Conservation (phyloP, 2,888 invertebrate genomes). For the Lasioglossum figueresi region DNA sequence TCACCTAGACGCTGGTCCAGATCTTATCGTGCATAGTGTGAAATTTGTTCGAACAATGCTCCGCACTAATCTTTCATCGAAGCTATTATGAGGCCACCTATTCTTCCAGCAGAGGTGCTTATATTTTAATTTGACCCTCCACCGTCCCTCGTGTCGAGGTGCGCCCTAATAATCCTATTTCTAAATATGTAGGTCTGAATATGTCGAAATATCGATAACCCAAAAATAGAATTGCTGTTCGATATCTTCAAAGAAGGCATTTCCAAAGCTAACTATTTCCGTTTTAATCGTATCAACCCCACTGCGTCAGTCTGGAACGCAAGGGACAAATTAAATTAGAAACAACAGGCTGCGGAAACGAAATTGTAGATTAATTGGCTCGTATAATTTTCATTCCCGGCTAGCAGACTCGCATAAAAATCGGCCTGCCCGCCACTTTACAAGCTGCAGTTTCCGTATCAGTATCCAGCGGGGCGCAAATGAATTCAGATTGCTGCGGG, state of each 20-base stretch:
- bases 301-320: background rate
- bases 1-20: background rate
- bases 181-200: too few species aligned
- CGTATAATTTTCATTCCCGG: background rate
- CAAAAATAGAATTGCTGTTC: background rate
- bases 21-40: background rate
- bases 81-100: background rate
- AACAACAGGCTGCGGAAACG: background rate
- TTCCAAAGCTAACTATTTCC: background rate
- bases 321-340: background rate
- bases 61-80: background rate
- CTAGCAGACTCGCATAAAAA: background rate
- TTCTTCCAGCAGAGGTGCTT: background rate
- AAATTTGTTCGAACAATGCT: background rate
- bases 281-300: background rate
- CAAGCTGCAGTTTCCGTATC: slow-evolving; percentile 5
- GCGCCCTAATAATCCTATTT: background rate
- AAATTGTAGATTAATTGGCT: slow-evolving; percentile 2
- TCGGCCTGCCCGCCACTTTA: background rate
- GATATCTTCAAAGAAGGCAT: background rate
- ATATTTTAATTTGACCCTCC: background rate
- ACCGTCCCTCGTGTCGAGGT: background rate
- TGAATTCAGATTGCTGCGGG: slow-evolving; percentile 1
- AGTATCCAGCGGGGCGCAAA: background rate
- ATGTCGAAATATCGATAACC: background rate